A percentile compares a stretch with the other conserved stretches of the same genome.
phyloP scores from a whole-genome alignment of 2,797 vertebrate species.

The Margarornis squamiger region DNA sequence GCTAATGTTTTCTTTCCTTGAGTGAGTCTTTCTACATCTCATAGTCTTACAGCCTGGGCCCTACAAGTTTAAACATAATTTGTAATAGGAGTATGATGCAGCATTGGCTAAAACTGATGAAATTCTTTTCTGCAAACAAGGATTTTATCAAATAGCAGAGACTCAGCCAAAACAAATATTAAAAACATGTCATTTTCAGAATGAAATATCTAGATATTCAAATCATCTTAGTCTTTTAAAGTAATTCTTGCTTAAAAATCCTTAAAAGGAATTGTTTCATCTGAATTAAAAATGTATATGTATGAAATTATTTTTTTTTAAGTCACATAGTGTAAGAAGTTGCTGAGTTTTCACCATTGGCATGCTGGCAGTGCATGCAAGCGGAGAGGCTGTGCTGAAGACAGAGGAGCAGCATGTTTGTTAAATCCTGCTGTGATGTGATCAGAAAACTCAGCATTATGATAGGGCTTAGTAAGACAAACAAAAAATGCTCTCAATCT shows the following conservation, averaged over 20 bases:
- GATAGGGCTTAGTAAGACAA: not conserved
- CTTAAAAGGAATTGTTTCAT: not conserved
- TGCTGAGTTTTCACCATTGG: not conserved
- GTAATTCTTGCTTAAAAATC: not conserved
- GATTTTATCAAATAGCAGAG: not conserved
- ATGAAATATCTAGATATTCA: not conserved
- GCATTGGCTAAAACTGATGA: not conserved
- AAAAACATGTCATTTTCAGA: not conserved
- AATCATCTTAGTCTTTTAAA: not conserved
- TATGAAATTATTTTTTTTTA: accelerated
- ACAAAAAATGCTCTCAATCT: not conserved
- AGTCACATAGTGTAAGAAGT: not conserved
- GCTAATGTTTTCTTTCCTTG: not conserved
- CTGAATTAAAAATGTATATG: not conserved
- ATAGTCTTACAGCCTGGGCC: not conserved
- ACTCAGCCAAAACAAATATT: not conserved
- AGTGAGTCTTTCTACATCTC: not conserved
- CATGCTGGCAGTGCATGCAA: not conserved
- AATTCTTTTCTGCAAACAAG: not conserved
- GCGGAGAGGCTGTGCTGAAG: not conserved
- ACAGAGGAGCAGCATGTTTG: not conserved
- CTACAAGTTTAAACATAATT: not conserved
- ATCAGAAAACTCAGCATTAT: not conserved
- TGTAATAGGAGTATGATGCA: not conserved
- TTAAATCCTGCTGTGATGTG: not conserved